Conservation (phyloP, 2,113 vertebrate genomes). For the Spheniscus mendiculus region DNA sequence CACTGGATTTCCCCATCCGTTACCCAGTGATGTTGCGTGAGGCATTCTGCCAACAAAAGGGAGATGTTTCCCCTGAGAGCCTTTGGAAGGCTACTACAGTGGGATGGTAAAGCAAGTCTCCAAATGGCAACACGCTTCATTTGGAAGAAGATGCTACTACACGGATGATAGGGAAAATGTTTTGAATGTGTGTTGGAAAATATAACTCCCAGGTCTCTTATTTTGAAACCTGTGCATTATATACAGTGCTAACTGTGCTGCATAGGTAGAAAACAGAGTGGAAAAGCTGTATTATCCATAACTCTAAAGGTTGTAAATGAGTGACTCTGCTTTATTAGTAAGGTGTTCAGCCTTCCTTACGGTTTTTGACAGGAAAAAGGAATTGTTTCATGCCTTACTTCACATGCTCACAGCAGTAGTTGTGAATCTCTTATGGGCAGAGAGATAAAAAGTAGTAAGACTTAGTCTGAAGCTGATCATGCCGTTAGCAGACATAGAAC, state of each 20-base stretch:
- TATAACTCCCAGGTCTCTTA: neutral
- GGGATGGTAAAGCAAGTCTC: neutral
- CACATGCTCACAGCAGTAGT: neutral
- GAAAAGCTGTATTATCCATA: neutral
- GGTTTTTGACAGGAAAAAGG: neutral
- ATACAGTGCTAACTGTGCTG: neutral
- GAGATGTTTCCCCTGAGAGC: neutral
- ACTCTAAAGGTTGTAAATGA: neutral
- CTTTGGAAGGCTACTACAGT: neutral
- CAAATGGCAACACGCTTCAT: neutral
- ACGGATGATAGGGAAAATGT: neutral
- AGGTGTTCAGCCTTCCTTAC: neutral
- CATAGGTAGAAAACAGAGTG: neutral
- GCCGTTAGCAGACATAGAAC: neutral
- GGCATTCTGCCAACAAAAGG: neutral
- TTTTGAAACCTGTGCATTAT: neutral
- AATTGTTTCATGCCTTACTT: neutral
- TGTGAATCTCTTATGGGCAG: neutral
- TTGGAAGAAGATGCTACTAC: neutral
- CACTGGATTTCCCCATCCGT: neutral
- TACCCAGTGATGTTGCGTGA: neutral
- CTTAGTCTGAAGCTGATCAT: neutral
- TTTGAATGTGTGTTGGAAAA: neutral
- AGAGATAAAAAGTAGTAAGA: neutral
- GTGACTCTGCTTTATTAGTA: neutral